A percentile compares a stretch with the other conserved stretches of the same genome.
Conservation (phyloP, 2,888 invertebrate genomes). For the Leptodirus hochenwartii region DNA sequence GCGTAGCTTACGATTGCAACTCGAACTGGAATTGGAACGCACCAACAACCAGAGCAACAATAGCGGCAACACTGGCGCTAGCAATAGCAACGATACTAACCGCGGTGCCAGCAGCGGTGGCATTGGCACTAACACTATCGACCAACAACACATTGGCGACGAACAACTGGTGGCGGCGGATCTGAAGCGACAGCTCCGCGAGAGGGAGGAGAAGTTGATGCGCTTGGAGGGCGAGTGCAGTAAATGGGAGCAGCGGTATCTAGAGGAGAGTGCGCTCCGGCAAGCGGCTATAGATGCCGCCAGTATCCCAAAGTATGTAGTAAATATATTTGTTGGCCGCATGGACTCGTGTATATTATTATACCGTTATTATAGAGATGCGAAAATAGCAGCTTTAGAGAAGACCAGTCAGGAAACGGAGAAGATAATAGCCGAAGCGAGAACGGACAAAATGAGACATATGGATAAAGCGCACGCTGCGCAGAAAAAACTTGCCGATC, state of each 20-base stretch:
- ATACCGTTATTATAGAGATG: slow-evolving; percentile 39
- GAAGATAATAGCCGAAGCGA: slow-evolving; percentile 67
- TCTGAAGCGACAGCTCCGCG: slow-evolving; percentile 42
- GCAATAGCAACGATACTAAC: slow-evolving; percentile 16
- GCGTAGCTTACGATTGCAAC: slow-evolving; percentile 62
- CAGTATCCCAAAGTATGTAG: slow-evolving; percentile 45
- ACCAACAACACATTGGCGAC: no score
- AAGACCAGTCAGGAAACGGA: slow-evolving; percentile 71
- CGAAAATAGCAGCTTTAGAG: slow-evolving; percentile 68
- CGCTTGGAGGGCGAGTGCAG: slow-evolving; percentile 61
- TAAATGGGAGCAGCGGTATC: slow-evolving; percentile 72
- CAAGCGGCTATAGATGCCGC: slow-evolving; percentile 72
- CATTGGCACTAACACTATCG: slow-evolving; percentile 9
- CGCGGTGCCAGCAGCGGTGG: slow-evolving; percentile 15
- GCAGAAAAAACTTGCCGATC: slow-evolving; percentile 68
- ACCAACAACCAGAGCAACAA: slow-evolving; percentile 21
- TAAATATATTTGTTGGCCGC: no score
- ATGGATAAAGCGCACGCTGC: slow-evolving; percentile 79
- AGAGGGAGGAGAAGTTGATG: slow-evolving; percentile 53
- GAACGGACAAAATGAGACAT: slow-evolving; percentile 70
- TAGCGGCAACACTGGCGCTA: slow-evolving; percentile 15
- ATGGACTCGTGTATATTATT: slow-evolving; percentile 2
- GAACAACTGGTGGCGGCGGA: slow-evolving; percentile 37
- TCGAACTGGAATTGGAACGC: slow-evolving; percentile 67
- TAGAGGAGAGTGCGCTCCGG: slow-evolving; percentile 61